Evolutionary conservation across 2,888 invertebrate genomes (phyloP).

Genomic region (Lepidocyrtoides sp.): DNA sequence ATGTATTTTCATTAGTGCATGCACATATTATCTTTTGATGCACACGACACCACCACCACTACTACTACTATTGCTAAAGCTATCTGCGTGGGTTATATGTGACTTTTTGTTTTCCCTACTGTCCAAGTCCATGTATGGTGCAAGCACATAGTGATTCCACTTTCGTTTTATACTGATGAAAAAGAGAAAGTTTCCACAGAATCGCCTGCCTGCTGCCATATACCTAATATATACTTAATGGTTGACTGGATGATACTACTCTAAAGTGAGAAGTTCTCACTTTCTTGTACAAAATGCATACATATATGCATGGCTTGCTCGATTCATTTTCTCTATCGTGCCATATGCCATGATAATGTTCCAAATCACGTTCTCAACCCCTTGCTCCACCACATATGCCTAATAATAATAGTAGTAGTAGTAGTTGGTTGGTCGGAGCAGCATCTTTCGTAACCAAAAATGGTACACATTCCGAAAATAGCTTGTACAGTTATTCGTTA

Average conservation of each 20-base stretch:
- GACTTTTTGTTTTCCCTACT: slow-evolving; percentile 24
- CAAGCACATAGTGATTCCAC: neutral
- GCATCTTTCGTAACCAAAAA: slow-evolving; percentile 8
- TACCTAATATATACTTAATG: neutral
- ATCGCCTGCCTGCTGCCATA: slow-evolving; percentile 2
- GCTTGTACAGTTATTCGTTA: neutral
- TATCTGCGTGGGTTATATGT: neutral
- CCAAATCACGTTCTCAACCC: slow-evolving; percentile 58
- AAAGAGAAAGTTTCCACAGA: slow-evolving; percentile 26
- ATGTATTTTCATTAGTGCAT: slow-evolving; percentile 3
- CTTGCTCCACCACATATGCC: slow-evolving; percentile 47
- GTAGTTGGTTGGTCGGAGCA: neutral
- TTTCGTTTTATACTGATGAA: slow-evolving; percentile 17
- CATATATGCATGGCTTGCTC: neutral
- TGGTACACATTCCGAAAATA: neutral
- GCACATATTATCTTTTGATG: slow-evolving; percentile 4
- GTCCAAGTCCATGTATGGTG: neutral
- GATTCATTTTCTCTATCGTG: slow-evolving; percentile 36
- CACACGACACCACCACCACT: neutral
- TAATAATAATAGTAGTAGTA: neutral
- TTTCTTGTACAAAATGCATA: neutral
- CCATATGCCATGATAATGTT: slow-evolving; percentile 48
- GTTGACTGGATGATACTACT: neutral
- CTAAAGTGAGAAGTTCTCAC: too few relatives aligned
- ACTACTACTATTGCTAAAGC: neutral